These are phyloP conservation scores for Hystrix cristata DNA, from an alignment of 2,113 vertebrate genomes.

Conservation along the genomic window DNA sequence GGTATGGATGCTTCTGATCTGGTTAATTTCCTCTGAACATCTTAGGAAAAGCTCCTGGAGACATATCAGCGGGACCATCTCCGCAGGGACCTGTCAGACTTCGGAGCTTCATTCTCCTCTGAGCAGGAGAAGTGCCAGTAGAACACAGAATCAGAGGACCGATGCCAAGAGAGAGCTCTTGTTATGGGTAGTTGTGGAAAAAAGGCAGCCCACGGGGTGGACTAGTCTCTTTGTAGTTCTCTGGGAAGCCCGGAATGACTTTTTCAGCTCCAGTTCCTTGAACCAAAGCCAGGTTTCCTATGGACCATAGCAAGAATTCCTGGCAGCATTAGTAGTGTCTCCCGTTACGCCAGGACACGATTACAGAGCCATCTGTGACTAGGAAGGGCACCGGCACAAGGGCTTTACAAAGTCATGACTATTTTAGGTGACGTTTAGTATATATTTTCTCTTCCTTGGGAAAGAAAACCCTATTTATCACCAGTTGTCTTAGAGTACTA, in stretches of 20 bases:
- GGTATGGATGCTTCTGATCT: neutral
- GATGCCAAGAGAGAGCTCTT: constrained; percentile 41
- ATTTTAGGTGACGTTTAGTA: neutral
- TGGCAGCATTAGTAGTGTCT: neutral
- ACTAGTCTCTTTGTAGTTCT: constrained; percentile 50
- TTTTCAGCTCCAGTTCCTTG: constrained; percentile 35
- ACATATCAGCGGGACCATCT: neutral
- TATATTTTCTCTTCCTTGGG: neutral
- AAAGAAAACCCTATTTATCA: neutral
- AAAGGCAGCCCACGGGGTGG: neutral
- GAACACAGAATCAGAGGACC: neutral
- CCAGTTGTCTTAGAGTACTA: neutral
- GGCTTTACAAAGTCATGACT: constrained; percentile 1
- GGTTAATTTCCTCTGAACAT: neutral
- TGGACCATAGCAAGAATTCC: constrained; percentile 49
- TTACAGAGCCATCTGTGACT: neutral
- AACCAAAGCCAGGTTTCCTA: constrained; percentile 59
- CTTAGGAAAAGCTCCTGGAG: neutral
- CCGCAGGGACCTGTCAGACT: neutral
- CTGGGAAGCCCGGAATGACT: constrained; percentile 45
- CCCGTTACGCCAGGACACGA: neutral
- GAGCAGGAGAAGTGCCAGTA: neutral
- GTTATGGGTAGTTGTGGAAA: neutral
- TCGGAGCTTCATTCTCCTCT: neutral
- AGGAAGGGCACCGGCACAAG: constrained; percentile 42